These are phyloP conservation scores for Erythrolamprus reginae DNA, from an alignment of 2,113 vertebrate species.

Conservation along the genomic window DNA sequence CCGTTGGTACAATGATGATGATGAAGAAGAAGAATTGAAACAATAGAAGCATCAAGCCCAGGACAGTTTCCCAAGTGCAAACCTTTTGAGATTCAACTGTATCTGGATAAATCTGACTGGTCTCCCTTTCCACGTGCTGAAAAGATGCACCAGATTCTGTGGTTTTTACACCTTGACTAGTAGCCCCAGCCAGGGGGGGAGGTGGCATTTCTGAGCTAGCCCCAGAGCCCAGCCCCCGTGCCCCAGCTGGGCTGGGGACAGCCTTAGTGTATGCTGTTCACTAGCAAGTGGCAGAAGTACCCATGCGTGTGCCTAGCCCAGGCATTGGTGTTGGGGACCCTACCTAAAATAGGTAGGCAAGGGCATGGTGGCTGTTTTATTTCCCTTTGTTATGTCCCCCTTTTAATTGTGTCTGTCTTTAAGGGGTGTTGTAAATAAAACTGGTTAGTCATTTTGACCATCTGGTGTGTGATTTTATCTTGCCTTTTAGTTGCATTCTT, in stretches of 20 bases:
- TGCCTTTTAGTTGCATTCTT: neutral
- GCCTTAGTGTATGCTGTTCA: neutral
- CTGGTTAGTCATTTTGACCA: slow-evolving; percentile 62
- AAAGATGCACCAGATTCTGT: neutral
- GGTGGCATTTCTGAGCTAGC: slow-evolving; percentile 22
- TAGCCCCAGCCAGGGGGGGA: slow-evolving; percentile 6
- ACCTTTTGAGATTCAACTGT: neutral
- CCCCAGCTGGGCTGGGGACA: slow-evolving; percentile 10
- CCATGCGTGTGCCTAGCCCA: neutral
- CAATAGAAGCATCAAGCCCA: neutral
- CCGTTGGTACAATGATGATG: neutral
- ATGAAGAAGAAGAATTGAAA: neutral
- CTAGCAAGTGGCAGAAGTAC: neutral
- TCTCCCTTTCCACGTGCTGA: neutral
- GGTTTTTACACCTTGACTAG: neutral
- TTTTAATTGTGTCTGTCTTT: slow-evolving; percentile 57
- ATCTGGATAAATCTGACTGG: neutral
- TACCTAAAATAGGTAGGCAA: neutral
- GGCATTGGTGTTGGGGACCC: neutral
- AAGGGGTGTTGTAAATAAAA: slow-evolving; percentile 68
- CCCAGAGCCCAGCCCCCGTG: slow-evolving; percentile 20
- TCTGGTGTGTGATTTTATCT: slow-evolving; percentile 13
- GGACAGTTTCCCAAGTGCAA: neutral
- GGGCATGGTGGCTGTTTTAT: slow-evolving; percentile 26
- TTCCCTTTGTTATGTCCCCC: slow-evolving; percentile 47